Conservation (phyloP, 1,140 invertebrate genomes). For the Calliopsis andreniformis region DNA sequence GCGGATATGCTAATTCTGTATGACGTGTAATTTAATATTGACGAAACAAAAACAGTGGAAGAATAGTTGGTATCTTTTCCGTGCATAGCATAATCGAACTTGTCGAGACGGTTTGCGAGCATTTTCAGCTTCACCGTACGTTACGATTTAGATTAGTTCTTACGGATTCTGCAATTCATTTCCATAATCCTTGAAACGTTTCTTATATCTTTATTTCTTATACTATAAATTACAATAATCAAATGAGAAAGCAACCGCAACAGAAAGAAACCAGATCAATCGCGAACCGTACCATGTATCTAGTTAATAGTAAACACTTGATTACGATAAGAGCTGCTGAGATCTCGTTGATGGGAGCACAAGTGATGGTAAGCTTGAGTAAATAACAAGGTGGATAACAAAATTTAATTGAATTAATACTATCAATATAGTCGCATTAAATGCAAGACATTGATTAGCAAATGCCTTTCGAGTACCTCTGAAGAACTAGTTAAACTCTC, state of each 20-base stretch:
- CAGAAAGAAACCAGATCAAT: not conserved
- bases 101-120: no score
- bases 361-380: conserved; percentile 11
- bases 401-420: conserved; percentile 36
- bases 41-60: no score
- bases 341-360: conserved; percentile 14
- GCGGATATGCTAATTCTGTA: no score
- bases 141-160: no score
- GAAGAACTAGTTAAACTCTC: not conserved
- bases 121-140: no score
- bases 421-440: no score
- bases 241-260: not conserved
- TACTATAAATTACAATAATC: not conserved
- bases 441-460: not conserved
- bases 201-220: no score
- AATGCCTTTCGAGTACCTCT: not conserved
- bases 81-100: no score
- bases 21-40: no score
- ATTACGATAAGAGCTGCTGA: not conserved
- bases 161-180: no score
- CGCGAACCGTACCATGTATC: not conserved
- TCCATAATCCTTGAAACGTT: not conserved
- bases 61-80: no score
- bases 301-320: conserved; percentile 12
- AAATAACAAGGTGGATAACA: conserved; percentile 14